These are phyloP conservation scores for Clamator glandarius DNA, from an alignment of 2,797 vertebrate genomes.

Conservation along the genomic window DNA sequence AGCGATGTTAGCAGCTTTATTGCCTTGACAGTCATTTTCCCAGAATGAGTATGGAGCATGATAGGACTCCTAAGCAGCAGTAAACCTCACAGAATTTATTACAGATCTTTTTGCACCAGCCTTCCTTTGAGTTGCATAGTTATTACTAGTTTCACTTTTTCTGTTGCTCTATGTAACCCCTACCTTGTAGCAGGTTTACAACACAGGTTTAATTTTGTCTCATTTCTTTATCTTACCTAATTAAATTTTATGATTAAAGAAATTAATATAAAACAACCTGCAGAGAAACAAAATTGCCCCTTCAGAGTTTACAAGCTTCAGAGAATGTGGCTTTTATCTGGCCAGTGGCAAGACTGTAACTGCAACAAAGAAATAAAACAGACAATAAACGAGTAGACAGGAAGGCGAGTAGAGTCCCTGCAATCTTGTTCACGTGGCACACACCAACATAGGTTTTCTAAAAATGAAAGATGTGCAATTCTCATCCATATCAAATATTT, in stretches of 20 bases:
- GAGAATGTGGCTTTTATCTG: neutral
- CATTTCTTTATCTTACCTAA: neutral
- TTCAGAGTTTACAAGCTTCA: neutral
- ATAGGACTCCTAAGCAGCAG: neutral
- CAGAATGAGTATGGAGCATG: neutral
- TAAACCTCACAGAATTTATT: neutral
- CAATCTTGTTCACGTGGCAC: neutral
- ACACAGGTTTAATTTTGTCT: neutral
- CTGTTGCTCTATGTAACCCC: neutral
- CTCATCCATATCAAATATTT: neutral
- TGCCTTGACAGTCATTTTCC: neutral
- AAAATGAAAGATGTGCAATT: neutral
- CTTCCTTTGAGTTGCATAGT: constrained; percentile 5
- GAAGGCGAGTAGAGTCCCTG: neutral
- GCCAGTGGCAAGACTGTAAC: neutral
- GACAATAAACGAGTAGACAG: neutral
- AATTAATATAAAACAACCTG: neutral
- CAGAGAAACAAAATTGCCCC: neutral
- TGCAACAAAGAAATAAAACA: neutral
- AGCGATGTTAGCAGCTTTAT: neutral
- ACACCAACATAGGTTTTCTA: neutral
- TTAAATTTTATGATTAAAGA: neutral
- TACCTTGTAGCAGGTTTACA: neutral
- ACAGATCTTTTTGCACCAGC: neutral
- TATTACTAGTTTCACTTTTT: neutral